These are phyloP conservation scores for Agriopis marginaria DNA, from an alignment of 2,888 invertebrate species.

Conservation along the genomic window DNA sequence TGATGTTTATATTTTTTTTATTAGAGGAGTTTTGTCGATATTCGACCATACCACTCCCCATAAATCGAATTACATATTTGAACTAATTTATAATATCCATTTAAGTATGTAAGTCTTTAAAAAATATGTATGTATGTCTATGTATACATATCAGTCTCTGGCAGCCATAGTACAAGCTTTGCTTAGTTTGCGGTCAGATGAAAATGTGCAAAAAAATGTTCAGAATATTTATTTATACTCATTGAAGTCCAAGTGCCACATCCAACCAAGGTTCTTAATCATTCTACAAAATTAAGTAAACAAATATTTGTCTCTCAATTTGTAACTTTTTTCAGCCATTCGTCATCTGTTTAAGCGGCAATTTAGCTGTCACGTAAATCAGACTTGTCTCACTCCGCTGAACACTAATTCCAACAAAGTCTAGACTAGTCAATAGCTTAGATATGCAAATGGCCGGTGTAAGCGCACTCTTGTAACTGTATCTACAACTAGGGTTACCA, in stretches of 20 bases:
- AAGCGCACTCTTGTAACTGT: conserved; percentile 58
- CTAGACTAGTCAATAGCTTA: conserved; percentile 74
- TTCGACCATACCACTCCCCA: no score
- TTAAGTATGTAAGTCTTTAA: no score
- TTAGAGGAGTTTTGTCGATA: no score
- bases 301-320: conserved; percentile 24
- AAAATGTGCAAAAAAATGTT: no score
- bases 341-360: conserved; percentile 44
- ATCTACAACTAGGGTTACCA: conserved; percentile 37
- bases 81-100: no score
- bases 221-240: neutral
- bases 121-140: no score
- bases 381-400: conserved; percentile 63
- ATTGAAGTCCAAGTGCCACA: neutral
- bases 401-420: conserved; percentile 68
- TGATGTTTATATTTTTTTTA: no score
- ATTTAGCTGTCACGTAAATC: conserved; percentile 57
- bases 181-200: no score
- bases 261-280: neutral
- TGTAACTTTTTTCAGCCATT: conserved; percentile 31
- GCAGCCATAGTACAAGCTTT: no score
- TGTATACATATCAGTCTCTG: no score
- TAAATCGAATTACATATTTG: no score
- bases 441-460: conserved; percentile 69
- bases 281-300: conserved; percentile 3